These are phyloP conservation scores for Phortica magna DNA, from an alignment of 2,888 invertebrate species.

Conservation along the genomic window DNA sequence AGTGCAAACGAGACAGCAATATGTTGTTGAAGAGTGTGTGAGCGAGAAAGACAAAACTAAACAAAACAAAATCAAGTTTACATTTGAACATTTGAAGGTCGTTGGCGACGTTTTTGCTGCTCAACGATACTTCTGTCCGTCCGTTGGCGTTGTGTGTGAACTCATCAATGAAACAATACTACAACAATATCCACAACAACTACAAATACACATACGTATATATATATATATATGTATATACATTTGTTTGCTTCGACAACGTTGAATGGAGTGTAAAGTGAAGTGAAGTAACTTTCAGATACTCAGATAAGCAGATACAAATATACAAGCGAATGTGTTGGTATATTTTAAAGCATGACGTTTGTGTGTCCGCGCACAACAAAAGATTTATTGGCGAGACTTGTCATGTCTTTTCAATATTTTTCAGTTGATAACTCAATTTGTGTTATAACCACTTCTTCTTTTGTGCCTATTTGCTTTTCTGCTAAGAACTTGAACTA, in stretches of 20 bases:
- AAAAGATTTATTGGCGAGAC: too few relatives aligned
- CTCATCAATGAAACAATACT: constrained; percentile 70
- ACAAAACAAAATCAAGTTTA: constrained; percentile 53
- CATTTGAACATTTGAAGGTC: constrained; percentile 68
- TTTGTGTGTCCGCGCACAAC: background rate
- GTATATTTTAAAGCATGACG: background rate
- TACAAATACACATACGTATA: background rate
- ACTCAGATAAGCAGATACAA: background rate
- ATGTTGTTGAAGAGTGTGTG: background rate
- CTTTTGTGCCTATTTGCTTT: too few relatives aligned
- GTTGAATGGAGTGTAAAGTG: too few relatives aligned
- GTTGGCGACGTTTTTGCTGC: constrained; percentile 46
- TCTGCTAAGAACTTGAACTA: too few relatives aligned
- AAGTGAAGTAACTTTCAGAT: background rate
- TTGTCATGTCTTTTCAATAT: too few relatives aligned
- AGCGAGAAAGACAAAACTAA: constrained; percentile 7
- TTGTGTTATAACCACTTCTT: too few relatives aligned
- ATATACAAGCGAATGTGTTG: background rate
- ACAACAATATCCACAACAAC: constrained; percentile 15
- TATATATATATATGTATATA: background rate
- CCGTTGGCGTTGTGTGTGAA: constrained; percentile 57
- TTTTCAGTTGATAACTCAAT: too few relatives aligned
- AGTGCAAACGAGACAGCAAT: background rate
- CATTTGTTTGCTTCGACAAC: background rate
- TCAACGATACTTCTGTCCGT: background rate